These are phyloP conservation scores for Hartigia nigra DNA, from an alignment of 2,888 invertebrate species.

Conservation along the genomic window DNA sequence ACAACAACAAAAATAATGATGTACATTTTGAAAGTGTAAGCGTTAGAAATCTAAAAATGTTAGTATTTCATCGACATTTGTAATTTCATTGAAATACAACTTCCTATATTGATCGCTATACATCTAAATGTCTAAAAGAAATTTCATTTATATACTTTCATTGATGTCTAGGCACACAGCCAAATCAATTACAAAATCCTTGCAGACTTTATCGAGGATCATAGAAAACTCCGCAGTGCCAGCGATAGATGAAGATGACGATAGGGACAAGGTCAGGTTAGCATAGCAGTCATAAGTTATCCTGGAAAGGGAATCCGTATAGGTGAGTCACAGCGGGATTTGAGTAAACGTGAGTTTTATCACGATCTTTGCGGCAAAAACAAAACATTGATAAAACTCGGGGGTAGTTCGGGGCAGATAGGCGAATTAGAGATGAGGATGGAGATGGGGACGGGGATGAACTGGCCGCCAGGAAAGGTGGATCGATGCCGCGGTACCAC, in stretches of 20 bases:
- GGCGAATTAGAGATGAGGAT: conserved; percentile 4
- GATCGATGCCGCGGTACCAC: conserved; percentile 56
- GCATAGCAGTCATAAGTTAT: not conserved
- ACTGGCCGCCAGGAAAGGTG: conserved; percentile 53
- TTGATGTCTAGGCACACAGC: not conserved
- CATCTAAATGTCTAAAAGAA: not conserved
- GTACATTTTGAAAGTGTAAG: too few relatives aligned
- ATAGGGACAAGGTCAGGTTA: not conserved
- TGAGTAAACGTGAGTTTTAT: conserved; percentile 20
- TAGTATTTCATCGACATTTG: too few relatives aligned
- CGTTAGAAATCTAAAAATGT: too few relatives aligned
- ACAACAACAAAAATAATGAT: too few relatives aligned
- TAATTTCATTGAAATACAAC: too few relatives aligned
- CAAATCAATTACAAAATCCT: not conserved
- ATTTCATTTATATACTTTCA: not conserved
- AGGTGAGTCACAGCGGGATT: not conserved
- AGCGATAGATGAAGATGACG: not conserved
- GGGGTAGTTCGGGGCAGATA: not conserved
- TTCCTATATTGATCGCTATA: too few relatives aligned
- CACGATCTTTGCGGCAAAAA: conserved; percentile 26
- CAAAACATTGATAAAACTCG: conserved; percentile 27
- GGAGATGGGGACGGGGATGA: conserved; percentile 35
- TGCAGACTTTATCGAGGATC: not conserved
- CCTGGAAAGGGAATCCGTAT: too few relatives aligned
- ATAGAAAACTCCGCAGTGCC: not conserved